Evolutionary conservation across 2,113 vertebrate species (phyloP).

Genomic region (Pituophis catenifer): DNA sequence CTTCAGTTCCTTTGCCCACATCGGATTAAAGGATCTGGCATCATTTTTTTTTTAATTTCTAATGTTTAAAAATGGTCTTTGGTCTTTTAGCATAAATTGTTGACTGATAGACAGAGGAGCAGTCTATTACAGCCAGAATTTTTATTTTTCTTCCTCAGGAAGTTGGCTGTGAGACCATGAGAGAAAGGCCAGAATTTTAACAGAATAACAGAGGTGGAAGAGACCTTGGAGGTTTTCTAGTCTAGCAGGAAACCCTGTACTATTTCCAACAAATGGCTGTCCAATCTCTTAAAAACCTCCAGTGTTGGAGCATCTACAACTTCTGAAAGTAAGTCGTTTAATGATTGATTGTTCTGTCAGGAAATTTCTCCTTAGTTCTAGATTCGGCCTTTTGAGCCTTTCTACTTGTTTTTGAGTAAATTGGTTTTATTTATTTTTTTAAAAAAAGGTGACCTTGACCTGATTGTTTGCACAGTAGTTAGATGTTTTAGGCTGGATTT

Average conservation of each 20-base stretch:
- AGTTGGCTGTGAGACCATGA: neutral
- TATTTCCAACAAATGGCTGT: neutral
- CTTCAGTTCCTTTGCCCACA: slow-evolving; percentile 24
- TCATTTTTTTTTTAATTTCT: slow-evolving; percentile 30
- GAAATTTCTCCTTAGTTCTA: neutral
- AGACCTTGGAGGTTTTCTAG: neutral
- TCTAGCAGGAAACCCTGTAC: neutral
- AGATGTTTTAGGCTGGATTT: neutral
- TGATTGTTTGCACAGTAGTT: neutral
- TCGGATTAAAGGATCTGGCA: slow-evolving; percentile 21
- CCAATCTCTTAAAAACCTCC: neutral
- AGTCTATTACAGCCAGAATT: neutral
- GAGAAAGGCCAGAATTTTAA: neutral
- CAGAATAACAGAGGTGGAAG: neutral
- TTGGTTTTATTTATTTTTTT: neutral
- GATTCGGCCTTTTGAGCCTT: neutral
- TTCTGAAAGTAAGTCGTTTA: neutral
- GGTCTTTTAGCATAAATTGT: neutral
- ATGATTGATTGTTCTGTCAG: neutral
- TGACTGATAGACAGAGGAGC: neutral
- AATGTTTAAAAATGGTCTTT: slow-evolving; percentile 8
- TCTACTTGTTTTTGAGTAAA: neutral
- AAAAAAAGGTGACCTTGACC: neutral
- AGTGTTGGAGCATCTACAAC: neutral
- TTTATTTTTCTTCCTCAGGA: neutral